Evolutionary conservation across 2,888 invertebrate genomes (phyloP), one percentile per base, ranked within the genome.

Genomic region (Nymphalis urticae): DNA sequence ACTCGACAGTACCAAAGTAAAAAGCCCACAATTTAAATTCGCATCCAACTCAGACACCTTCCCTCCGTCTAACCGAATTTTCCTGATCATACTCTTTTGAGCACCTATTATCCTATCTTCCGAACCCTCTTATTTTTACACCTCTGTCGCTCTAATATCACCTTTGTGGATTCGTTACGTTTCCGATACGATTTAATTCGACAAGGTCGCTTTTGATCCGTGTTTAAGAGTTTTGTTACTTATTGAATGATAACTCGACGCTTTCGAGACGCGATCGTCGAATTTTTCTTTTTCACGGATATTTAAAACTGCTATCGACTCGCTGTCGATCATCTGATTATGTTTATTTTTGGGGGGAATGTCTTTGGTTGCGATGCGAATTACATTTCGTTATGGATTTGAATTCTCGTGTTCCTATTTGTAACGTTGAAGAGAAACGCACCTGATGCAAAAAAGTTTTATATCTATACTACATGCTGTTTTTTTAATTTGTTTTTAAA

Each of bases 21-120:
- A 75, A 69, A 73, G 65, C 70, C 74, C 76, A 73, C 77, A 76
- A 76, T 80, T 81, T 76, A 75, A 79, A 79, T 79, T 75, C 64
- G 63, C 71, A 76, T 75, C 67, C 72, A 69, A 75, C 58, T 72
- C 71, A 76, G 72, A 76, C 79, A 76, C 78, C 76, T 77, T 72
- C 70, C 79, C 79, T 77, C 76, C 74, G 75, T 74, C 75, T 81
- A 82, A 82, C 79, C 79, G 75, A 83, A 82, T 83, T 80, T 82
- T 76, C 78, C 73, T 77, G 77, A 82, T 79, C 76, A 75, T 77
- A 76, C 80, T 78, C 56, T 79, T 79, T 76, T 75, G 77, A 78
- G 70, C 78, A 75, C 79, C 79, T 82, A 81, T 81, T 80, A 82
- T 82, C 76, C 75, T 72, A 78, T 80, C 76, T 69, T 72, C 66